Base-by-base conservation (phyloP, 2,797 vertebrate species). In the Lutjanus campechanus region DNA sequence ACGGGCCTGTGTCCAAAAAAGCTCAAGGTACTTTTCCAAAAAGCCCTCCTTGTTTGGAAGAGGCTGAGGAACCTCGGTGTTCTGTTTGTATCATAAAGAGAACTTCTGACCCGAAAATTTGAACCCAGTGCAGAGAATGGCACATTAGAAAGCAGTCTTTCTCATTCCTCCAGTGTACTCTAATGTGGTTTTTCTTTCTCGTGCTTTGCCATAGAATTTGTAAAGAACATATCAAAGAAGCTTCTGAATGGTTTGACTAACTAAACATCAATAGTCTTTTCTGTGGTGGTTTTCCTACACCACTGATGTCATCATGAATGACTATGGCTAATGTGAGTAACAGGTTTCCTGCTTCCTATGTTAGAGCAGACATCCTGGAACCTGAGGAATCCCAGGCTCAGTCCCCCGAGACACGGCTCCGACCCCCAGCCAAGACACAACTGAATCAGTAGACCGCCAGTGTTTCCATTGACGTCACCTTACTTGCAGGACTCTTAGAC, bases 391-490 rank as follows among this genome's bases (percentile, higher is more conserved):
- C 71, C 58, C 50, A 55, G 49, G 36, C 16, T 36, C 3, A 0
- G 47, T 43, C 75, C 77, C 60, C 1, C 1, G 77, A 82, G 75
- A 68, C 19, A 0, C 40, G 29, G 55, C 63, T 63, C 11, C 7
- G 5, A 76, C 79, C 84, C 80, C 84, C 77, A 71, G 72, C 83
- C 56, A 82, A 78, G 81, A 51, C 54, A 16, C 63, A 66, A 49
- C 55, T 70, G 85, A 86, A 70, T 73, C 76, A 74, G 22, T 59
- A 5, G 3, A 60, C 66, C 40, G 49, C 65, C 60, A 58, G 36
- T 55, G 36, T 90, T 92, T 91, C 89, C 85, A 89, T 78, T 88
- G 84, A 88, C 63, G 36, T 91, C 84, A 85, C 49, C 56, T 20
- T 11, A 17, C 36, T n/a, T 43, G 16, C 67, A 59, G 36, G 59